These are phyloP conservation scores for Acipenser ruthenus DNA, from an alignment of 2,797 vertebrate species.

Conservation along the genomic window DNA sequence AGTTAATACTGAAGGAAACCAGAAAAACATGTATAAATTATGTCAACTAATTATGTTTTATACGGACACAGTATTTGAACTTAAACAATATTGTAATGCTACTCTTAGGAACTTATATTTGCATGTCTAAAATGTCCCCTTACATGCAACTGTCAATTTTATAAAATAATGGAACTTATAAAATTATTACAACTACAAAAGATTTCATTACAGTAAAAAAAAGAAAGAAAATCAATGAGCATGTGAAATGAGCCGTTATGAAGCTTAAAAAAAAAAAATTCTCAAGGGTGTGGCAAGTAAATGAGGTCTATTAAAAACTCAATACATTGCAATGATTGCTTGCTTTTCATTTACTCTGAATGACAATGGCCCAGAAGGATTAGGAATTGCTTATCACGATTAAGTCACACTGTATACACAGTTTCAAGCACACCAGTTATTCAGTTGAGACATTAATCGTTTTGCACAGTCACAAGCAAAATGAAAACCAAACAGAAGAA, in stretches of 20 bases:
- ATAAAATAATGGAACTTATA: too few relatives aligned
- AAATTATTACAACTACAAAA: neutral
- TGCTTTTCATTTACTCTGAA: slow-evolving; percentile 9
- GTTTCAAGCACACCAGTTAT: slow-evolving; percentile 5
- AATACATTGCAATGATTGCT: slow-evolving; percentile 11
- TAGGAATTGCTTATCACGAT: slow-evolving; percentile 16
- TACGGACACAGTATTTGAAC: too few relatives aligned
- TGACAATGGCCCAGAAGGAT: slow-evolving; percentile 15
- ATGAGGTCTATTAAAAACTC: slow-evolving; percentile 19
- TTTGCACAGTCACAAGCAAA: slow-evolving; percentile 1
- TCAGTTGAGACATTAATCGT: slow-evolving; percentile 1
- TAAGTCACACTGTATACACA: slow-evolving; percentile 14
- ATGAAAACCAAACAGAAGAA: neutral
- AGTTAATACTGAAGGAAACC: too few relatives aligned
- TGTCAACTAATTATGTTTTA: too few relatives aligned
- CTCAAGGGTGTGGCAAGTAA: slow-evolving; percentile 12
- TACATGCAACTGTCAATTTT: too few relatives aligned
- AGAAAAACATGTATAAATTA: too few relatives aligned
- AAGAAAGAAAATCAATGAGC: slow-evolving; percentile 3
- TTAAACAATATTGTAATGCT: too few relatives aligned
- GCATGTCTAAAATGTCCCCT: too few relatives aligned
- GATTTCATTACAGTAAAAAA: neutral
- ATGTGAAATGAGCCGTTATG: slow-evolving; percentile 6
- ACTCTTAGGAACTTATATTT: too few relatives aligned
- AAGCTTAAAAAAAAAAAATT: neutral